A percentile compares a stretch with the other conserved stretches of the same genome.
phyloP scores from a whole-genome alignment of 92 coral and sea anemone genomes.

The Phenganax marumi region DNA sequence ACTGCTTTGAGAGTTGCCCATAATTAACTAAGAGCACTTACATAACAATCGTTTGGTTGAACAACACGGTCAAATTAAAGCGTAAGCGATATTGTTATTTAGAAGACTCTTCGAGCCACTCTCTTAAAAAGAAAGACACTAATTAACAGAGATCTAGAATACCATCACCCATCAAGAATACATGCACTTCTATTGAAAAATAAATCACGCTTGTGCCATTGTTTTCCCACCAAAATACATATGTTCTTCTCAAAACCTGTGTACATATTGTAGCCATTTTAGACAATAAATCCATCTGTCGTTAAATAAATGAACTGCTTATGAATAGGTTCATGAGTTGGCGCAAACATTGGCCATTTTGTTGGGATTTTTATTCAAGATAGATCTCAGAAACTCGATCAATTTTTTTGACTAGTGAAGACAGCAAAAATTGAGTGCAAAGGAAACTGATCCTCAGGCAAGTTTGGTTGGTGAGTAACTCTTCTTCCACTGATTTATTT shows the following conservation, averaged over 20 bases:
- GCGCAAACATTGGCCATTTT: conserved; percentile 30
- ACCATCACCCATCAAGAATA: neutral
- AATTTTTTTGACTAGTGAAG: too few relatives aligned
- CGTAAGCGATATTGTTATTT: neutral
- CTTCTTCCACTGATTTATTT: too few relatives aligned
- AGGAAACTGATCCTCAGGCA: too few relatives aligned
- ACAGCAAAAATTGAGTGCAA: neutral
- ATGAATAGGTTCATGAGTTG: conserved; percentile 42
- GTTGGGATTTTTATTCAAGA: neutral
- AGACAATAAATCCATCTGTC: conserved; percentile 42
- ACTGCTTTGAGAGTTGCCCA: too few relatives aligned
- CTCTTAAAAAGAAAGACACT: neutral
- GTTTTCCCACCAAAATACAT: conserved; percentile 26
- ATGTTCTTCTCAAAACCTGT: conserved; percentile 36
- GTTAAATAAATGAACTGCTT: conserved; percentile 37
- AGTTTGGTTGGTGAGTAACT: too few relatives aligned
- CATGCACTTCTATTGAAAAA: neutral
- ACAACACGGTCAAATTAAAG: neutral
- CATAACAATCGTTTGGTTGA: neutral
- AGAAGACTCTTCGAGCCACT: neutral
- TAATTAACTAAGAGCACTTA: too few relatives aligned
- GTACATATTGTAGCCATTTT: conserved; percentile 23
- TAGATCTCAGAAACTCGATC: neutral
- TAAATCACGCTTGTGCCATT: conserved; percentile 18
- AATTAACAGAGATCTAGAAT: conserved; percentile 3